Evolutionary conservation across 2,888 invertebrate species (phyloP).

Genomic region (Rotaria macrura): DNA sequence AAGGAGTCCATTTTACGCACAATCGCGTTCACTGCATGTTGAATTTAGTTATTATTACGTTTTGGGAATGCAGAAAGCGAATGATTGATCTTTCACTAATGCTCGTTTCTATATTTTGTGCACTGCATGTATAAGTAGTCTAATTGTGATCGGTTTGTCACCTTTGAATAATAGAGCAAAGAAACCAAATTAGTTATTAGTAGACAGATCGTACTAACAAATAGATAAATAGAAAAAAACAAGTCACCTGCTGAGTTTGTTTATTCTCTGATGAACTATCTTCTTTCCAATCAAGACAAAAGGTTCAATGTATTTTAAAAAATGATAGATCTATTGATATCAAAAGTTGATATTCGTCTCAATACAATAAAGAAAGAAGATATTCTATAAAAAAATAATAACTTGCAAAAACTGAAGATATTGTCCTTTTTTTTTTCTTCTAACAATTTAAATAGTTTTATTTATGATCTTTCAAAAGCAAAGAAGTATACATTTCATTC

Average conservation of each 20-base stretch:
- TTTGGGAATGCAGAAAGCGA: background rate
- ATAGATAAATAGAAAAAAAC: background rate
- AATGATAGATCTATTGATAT: too few species aligned
- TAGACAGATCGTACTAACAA: background rate
- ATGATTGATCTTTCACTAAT: background rate
- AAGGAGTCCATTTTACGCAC: background rate
- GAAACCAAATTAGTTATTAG: background rate
- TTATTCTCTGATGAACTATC: background rate
- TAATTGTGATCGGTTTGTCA: constrained; percentile 10
- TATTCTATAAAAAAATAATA: too few species aligned
- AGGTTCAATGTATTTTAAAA: background rate
- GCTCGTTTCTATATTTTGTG: background rate
- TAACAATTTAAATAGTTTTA: too few species aligned
- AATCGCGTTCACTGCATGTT: background rate
- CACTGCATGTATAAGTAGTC: constrained; percentile 3
- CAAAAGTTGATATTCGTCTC: too few species aligned
- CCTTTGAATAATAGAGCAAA: background rate
- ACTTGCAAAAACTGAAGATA: too few species aligned
- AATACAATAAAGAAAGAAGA: too few species aligned
- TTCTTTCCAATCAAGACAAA: background rate
- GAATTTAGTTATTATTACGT: background rate
- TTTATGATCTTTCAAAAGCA: background rate
- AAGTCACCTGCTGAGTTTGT: background rate
- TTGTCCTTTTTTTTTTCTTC: too few species aligned
- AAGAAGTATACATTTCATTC: background rate